Evolutionary conservation across 2,113 vertebrate genomes (phyloP), one percentile per base, ranked within the genome.

Genomic region (Tragelaphus scriptus): DNA sequence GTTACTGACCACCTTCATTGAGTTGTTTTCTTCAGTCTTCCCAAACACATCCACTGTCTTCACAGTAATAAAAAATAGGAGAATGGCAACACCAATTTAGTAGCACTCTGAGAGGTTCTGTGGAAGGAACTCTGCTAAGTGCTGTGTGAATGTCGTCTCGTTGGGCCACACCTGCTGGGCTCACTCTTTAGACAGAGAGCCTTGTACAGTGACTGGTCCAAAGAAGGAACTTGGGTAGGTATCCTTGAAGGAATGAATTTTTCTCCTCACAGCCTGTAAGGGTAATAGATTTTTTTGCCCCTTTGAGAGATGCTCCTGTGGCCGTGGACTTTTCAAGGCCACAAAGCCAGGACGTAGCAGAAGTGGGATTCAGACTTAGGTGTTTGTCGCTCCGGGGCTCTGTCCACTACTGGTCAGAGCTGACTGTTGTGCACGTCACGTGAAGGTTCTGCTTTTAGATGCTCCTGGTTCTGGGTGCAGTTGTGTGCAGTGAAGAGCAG

Each of bases 361-460:
- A 59, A 25, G 14, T 58, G 12, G 19, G 2, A 58, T 40, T 80
- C 0, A 7, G 32, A 51, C 8, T 6, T 5, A n/a, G 49, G 12
- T 36, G 17, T 30, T 19, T 15, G 15, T 44, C 36, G 51, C 7
- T 28, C 23, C 4, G 2, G 32, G 17, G n/a, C 12, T 36, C 59
- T n/a, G 0, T 32, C 58, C 17, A 2, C 19, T 11, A 3, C 49
- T 1, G 3, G 3, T 19, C 19, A 3, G 53, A 5, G 32, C 25
- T 32, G 7, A 25, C 9, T 12, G 1, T 26, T 19, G 68, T 6
- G 25, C 0, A 1, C 1, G 1, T 7, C 28, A 53, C 25, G 2
- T 0, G 0, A 81, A 5, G 9, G n/a, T 51, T 25, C 12, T 53
- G 4, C 3, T 3, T 21, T 17, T 2, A 30, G 47, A 6, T 65